These are phyloP conservation scores for Phengaris alcon DNA, from an alignment of 2,888 invertebrate genomes.

Conservation along the genomic window DNA sequence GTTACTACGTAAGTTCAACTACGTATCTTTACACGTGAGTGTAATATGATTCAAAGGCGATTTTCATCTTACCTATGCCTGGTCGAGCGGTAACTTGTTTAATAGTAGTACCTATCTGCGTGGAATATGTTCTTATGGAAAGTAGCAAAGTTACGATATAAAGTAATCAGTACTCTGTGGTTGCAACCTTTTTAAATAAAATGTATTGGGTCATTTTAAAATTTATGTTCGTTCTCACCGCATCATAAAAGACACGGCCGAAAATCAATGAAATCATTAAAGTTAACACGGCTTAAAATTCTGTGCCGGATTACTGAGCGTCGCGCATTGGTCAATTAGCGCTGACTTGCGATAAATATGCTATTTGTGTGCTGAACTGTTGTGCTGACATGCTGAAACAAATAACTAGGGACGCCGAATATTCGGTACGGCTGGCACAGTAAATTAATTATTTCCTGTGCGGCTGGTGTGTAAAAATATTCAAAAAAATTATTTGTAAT, in stretches of 20 bases:
- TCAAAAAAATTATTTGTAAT: too few species aligned
- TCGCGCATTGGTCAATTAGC: conserved; percentile 18
- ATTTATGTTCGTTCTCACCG: conserved; percentile 2
- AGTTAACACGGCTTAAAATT: conserved; percentile 21
- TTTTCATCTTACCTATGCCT: too few species aligned
- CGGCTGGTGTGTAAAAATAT: too few species aligned
- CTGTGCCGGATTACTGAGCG: conserved; percentile 14
- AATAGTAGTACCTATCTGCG: too few species aligned
- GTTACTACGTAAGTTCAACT: too few species aligned
- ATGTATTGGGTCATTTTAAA: not conserved
- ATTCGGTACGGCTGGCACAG: not conserved
- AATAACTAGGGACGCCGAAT: conserved; percentile 5
- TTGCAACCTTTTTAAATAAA: not conserved
- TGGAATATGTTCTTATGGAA: not conserved
- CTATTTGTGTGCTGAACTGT: conserved; percentile 18
- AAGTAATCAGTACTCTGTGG: not conserved
- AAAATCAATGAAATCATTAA: conserved; percentile 17
- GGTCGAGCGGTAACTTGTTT: too few species aligned
- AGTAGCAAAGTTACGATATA: not conserved
- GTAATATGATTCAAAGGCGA: too few species aligned
- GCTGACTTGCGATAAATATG: conserved; percentile 14
- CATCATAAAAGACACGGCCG: conserved; percentile 1
- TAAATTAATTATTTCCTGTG: too few species aligned
- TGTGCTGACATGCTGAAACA: conserved; percentile 16
- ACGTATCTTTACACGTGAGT: too few species aligned